Percentiles rank a stretch among this genome's conserved stretches.
Evolutionary conservation across 1,140 invertebrate species (phyloP).

Genomic region (Gonioctena quinquepunctata): DNA sequence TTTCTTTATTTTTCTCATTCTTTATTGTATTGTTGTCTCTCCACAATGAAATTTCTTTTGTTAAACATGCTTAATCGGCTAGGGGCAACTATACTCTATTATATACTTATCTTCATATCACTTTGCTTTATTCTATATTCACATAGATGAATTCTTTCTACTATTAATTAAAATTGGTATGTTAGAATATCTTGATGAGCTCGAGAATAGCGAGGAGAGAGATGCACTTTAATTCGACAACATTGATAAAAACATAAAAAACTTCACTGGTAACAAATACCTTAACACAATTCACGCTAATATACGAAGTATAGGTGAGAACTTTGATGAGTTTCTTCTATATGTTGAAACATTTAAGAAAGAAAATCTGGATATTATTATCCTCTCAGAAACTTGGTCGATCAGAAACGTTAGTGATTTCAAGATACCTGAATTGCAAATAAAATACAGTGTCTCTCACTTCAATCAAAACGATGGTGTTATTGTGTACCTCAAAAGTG

Average conservation of each 20-base stretch:
- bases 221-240: neutral
- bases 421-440: neutral
- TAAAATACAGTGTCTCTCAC: neutral
- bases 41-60: neutral
- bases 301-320: neutral
- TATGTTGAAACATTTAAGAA: neutral
- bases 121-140: neutral
- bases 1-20: no score
- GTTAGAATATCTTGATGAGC: neutral
- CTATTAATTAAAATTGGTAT: neutral
- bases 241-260: neutral
- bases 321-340: conserved; percentile 2
- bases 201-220: neutral
- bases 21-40: no score
- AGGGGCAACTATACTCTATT: neutral
- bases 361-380: neutral
- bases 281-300: neutral
- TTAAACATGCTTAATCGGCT: neutral
- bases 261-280: neutral
- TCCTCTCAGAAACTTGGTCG: neutral
- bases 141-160: neutral
- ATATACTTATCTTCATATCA: neutral
- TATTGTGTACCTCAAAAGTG: neutral
- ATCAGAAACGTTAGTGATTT: neutral
- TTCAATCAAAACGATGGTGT: conserved; percentile 12